Conservation (phyloP, 2,797 vertebrate genomes). For the Helicolenus hilgendorfi region DNA sequence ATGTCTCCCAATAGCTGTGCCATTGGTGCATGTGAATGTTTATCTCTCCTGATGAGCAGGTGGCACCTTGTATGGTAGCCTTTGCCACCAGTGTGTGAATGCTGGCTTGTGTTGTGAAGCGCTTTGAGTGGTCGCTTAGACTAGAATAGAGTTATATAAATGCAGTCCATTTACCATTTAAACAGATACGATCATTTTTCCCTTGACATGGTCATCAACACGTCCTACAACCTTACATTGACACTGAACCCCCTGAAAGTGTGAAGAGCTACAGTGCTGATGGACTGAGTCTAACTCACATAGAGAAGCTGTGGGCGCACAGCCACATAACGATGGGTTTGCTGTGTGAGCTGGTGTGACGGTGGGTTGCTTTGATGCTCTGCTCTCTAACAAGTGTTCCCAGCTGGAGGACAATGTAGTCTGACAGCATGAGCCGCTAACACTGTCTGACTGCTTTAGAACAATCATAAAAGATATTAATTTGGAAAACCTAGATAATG, state of each 20-base stretch:
- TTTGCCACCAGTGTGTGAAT: no score
- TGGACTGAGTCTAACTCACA: not conserved
- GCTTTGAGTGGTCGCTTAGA: no score
- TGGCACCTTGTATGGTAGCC: no score
- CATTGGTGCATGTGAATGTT: no score
- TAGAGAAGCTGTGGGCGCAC: not conserved
- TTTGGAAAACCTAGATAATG: not conserved
- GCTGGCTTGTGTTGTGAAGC: no score
- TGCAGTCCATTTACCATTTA: no score
- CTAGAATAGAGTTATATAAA: no score
- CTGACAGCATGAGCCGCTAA: not conserved
- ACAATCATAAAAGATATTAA: not conserved
- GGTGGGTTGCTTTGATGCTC: conserved; percentile 19
- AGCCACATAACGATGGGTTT: not conserved
- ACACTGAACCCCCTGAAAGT: not conserved
- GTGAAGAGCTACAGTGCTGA: not conserved
- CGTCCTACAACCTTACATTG: rapidly evolving
- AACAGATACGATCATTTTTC: not conserved
- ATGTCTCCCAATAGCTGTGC: no score
- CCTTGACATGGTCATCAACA: rapidly evolving
- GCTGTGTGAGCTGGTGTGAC: not conserved
- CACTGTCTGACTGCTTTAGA: not conserved
- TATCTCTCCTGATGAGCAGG: no score
- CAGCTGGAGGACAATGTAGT: not conserved
- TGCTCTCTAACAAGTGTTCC: conserved; percentile 15